Percentiles rank a stretch among this genome's conserved stretches.
These are phyloP conservation scores for Drosophila paucipuncta DNA, from an alignment of 2,888 invertebrate genomes.

Conservation along the genomic window DNA sequence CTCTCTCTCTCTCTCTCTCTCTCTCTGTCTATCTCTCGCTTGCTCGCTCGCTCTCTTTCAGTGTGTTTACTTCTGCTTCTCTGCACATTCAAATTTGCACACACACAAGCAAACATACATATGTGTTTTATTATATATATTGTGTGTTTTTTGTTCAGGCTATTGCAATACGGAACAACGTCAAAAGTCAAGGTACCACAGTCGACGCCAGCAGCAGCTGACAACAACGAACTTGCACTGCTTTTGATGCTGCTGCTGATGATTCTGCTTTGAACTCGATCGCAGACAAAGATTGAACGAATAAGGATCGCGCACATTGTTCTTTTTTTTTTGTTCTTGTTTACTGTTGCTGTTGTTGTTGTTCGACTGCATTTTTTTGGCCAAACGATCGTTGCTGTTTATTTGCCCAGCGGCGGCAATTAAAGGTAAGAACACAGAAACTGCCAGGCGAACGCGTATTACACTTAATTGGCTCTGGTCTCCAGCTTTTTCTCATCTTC, in stretches of 20 bases:
- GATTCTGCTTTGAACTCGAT: slow-evolving; percentile 46
- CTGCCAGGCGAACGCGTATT: slow-evolving; percentile 37
- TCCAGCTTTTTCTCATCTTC: slow-evolving; percentile 13
- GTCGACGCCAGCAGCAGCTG: slow-evolving; percentile 26
- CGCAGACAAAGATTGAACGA: slow-evolving; percentile 28
- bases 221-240: slow-evolving; percentile 56
- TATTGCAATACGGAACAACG: slow-evolving; percentile 70
- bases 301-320: slow-evolving; percentile 45
- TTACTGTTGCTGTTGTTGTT: slow-evolving; percentile 7
- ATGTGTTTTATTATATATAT: slow-evolving; percentile 16
- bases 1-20: slow-evolving; percentile 2
- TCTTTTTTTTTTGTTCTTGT: slow-evolving; percentile 23
- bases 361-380: slow-evolving; percentile 29
- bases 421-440: slow-evolving; percentile 50
- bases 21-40: slow-evolving; percentile 1
- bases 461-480: slow-evolving; percentile 65
- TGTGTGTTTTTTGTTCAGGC: slow-evolving; percentile 41
- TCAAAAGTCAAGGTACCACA: slow-evolving; percentile 71
- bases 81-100: slow-evolving; percentile 10
- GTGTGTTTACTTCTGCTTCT: slow-evolving; percentile 18
- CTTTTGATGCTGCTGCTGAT: slow-evolving; percentile 1
- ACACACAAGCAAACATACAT: slow-evolving; percentile 2
- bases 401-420: slow-evolving; percentile 51
- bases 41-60: slow-evolving; percentile 1
- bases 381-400: slow-evolving; percentile 26